phyloP scores from a whole-genome alignment of 2,888 invertebrate genomes.

The Cephalotes varians region DNA sequence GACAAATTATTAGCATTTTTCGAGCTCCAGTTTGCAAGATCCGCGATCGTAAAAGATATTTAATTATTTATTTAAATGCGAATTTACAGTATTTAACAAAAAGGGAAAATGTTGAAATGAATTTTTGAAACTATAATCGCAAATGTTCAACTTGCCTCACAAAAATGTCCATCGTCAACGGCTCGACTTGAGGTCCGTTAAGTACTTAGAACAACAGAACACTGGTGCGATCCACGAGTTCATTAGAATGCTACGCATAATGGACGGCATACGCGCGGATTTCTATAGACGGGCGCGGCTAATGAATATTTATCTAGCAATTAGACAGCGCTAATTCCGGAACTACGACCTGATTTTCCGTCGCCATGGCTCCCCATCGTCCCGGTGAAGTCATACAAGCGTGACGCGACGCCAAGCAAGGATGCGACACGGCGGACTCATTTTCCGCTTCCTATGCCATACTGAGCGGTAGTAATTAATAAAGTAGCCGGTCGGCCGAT shows the following conservation, averaged over 20 bases:
- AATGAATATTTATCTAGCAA: slow-evolving; percentile 63
- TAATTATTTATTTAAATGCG: not conserved
- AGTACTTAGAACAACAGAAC: slow-evolving; percentile 51
- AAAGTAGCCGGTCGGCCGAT: slow-evolving; percentile 63
- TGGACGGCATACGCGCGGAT: slow-evolving; percentile 59
- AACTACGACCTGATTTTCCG: slow-evolving; percentile 33
- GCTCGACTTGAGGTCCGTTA: slow-evolving; percentile 25
- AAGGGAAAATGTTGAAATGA: not conserved
- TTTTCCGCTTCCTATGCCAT: slow-evolving; percentile 1
- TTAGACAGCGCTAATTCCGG: slow-evolving; percentile 60
- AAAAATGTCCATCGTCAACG: slow-evolving; percentile 20
- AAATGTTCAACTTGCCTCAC: not conserved
- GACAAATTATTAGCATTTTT: not conserved
- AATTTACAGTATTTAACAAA: not conserved
- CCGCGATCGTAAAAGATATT: not conserved
- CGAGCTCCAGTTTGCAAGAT: not conserved
- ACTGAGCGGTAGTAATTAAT: slow-evolving; percentile 71
- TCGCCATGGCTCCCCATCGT: slow-evolving; percentile 34
- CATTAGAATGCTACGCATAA: slow-evolving; percentile 67
- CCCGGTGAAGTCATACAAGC: not conserved
- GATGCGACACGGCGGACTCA: not conserved
- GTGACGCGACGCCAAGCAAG: not conserved
- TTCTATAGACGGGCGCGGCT: slow-evolving; percentile 57
- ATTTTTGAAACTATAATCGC: not conserved
- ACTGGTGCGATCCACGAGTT: slow-evolving; percentile 45